Conservation (phyloP, 2,113 vertebrate genomes). For the Percina caprodes region DNA sequence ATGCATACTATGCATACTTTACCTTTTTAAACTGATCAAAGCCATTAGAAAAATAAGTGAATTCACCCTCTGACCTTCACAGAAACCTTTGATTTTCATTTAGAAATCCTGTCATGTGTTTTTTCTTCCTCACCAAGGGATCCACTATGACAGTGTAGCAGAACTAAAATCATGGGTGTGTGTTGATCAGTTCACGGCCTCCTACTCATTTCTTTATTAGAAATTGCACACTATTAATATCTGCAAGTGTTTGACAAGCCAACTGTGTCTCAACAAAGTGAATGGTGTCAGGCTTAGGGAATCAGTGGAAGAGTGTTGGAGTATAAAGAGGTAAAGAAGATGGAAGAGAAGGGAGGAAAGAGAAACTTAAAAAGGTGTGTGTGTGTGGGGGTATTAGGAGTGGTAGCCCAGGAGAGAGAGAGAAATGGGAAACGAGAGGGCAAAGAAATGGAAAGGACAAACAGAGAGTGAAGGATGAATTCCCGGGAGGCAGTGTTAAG, state of each 20-base stretch:
- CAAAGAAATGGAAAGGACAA: conserved; percentile 39
- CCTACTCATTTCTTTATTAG: conserved; percentile 63
- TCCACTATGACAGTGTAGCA: conserved; percentile 56
- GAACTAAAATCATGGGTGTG: conserved; percentile 65
- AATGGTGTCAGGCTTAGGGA: conserved; percentile 18
- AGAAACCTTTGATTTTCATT: conserved; percentile 37
- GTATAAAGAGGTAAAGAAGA: conserved; percentile 31
- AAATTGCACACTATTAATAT: conserved; percentile 76
- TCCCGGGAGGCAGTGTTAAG: conserved; percentile 76
- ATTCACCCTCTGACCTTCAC: conserved; percentile 41
- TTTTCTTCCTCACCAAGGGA: conserved; percentile 32
- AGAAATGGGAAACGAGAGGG: conserved; percentile 21
- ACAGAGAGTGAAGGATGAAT: conserved; percentile 68
- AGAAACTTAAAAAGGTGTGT: neutral
- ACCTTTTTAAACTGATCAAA: conserved; percentile 44
- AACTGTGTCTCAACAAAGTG: conserved; percentile 54
- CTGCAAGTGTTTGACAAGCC: conserved; percentile 59
- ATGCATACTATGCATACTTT: conserved; percentile 2
- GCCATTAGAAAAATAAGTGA: conserved; percentile 22
- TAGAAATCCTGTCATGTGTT: conserved; percentile 36
- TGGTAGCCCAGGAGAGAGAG: conserved; percentile 16
- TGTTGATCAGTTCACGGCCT: conserved; percentile 55
- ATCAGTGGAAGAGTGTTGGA: neutral
- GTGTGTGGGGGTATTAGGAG: conserved; percentile 1
- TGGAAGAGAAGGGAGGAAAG: conserved; percentile 17